phyloP scores from a whole-genome alignment of 35 echinoderm and acorn worm genomes.

The Ophiothrix spiculata region DNA sequence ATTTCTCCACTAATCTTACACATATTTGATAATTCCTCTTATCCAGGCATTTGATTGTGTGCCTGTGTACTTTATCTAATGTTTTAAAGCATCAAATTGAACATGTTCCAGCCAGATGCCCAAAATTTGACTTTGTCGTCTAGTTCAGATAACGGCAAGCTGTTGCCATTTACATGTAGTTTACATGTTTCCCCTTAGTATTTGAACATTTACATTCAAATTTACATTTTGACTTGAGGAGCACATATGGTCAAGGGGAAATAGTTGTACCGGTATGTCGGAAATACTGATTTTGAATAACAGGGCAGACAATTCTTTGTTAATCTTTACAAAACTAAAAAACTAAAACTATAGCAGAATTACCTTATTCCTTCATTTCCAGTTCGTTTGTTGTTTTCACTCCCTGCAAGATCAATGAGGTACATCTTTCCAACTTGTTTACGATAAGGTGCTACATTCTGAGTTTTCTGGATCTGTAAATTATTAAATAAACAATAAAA shows the following conservation, averaged over 20 bases:
- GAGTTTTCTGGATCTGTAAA: conserved; percentile 55
- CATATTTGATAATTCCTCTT: no score
- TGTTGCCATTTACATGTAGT: no score
- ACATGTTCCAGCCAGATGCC: no score
- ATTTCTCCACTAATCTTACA: no score
- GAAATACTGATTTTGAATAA: not conserved
- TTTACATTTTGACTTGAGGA: not conserved
- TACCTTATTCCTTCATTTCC: conserved; percentile 96
- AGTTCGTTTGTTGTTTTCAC: conserved; percentile 97
- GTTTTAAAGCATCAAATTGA: no score
- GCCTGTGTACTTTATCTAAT: no score
- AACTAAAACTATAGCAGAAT: not conserved
- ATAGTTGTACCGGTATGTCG: no score
- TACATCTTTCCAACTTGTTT: conserved; percentile 77
- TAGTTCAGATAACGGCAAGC: no score
- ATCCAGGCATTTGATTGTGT: no score
- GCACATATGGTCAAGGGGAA: not conserved
- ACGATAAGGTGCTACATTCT: conserved; percentile 24
- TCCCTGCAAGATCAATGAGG: conserved; percentile 93
- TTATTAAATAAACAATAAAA: not conserved
- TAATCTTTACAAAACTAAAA: not conserved
- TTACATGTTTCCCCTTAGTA: no score
- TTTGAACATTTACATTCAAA: not conserved
- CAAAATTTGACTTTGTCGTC: no score
- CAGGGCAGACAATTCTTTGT: not conserved